Conservation (phyloP, 2,113 vertebrate species). For the Sula dactylatra region DNA sequence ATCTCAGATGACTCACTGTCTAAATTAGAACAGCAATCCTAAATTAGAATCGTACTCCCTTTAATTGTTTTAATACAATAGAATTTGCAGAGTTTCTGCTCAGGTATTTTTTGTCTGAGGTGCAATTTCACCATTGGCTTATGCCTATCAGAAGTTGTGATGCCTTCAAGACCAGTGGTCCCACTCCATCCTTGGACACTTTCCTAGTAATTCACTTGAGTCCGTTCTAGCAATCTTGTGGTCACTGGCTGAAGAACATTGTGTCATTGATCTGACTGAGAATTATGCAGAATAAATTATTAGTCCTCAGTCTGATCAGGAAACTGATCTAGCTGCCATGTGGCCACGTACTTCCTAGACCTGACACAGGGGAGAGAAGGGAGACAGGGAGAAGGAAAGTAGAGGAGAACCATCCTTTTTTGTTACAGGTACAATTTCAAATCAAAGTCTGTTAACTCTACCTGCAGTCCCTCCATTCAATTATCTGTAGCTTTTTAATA, state of each 20-base stretch:
- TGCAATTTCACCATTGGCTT: background rate
- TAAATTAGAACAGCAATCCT: background rate
- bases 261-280: background rate
- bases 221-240: background rate
- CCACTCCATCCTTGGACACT: background rate
- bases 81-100: background rate
- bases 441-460: background rate
- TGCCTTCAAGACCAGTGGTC: fast-evolving
- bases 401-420: background rate
- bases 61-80: background rate
- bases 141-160: background rate
- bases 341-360: background rate
- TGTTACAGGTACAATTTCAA: background rate
- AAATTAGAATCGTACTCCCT: background rate
- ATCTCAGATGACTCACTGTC: background rate
- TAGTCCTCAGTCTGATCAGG: background rate
- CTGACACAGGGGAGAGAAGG: background rate
- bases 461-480: background rate
- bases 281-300: background rate
- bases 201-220: background rate
- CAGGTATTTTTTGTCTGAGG: background rate
- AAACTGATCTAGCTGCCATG: background rate
- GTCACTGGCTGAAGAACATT: background rate
- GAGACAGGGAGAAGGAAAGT: background rate
- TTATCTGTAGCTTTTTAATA: background rate